phyloP scores from a whole-genome alignment of 2,797 vertebrate genomes.

The Melanotaenia maccullochi region DNA sequence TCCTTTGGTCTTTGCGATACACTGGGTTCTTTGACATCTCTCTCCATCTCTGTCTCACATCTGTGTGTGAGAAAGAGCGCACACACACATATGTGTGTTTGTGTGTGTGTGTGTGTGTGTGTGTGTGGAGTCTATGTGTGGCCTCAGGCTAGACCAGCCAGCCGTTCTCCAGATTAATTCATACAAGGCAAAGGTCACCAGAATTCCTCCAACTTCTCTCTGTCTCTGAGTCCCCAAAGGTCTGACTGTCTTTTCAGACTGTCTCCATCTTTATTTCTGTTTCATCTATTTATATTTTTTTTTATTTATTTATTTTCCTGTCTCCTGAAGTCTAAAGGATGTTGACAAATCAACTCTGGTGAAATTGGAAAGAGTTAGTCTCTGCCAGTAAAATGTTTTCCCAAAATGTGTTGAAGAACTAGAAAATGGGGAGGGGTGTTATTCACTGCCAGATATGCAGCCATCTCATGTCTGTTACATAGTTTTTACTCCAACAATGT shows the following conservation, averaged over 20 bases:
- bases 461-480: too few relatives aligned
- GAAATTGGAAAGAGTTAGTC: neutral
- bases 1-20: slow-evolving; percentile 66
- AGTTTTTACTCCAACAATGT: too few relatives aligned
- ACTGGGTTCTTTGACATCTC: slow-evolving; percentile 70
- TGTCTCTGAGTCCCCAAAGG: slow-evolving; percentile 20
- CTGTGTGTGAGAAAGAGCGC: slow-evolving; percentile 5
- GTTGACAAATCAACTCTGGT: neutral
- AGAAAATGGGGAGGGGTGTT: too few relatives aligned
- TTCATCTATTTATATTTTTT: neutral
- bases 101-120: slow-evolving; percentile 23
- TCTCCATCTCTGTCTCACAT: slow-evolving; percentile 6
- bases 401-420: too few relatives aligned
- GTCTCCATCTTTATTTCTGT: neutral
- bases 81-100: neutral
- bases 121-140: slow-evolving; percentile 24
- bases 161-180: slow-evolving; percentile 73
- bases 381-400: too few relatives aligned
- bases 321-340: neutral
- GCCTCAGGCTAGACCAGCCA: slow-evolving; percentile 68
- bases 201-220: slow-evolving; percentile 62
- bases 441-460: too few relatives aligned
- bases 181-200: slow-evolving; percentile 70
- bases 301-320: slow-evolving; percentile 6
- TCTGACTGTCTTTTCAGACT: slow-evolving; percentile 16